Conservation (phyloP, 2,113 vertebrate genomes). For the Corvus moneduloides region DNA sequence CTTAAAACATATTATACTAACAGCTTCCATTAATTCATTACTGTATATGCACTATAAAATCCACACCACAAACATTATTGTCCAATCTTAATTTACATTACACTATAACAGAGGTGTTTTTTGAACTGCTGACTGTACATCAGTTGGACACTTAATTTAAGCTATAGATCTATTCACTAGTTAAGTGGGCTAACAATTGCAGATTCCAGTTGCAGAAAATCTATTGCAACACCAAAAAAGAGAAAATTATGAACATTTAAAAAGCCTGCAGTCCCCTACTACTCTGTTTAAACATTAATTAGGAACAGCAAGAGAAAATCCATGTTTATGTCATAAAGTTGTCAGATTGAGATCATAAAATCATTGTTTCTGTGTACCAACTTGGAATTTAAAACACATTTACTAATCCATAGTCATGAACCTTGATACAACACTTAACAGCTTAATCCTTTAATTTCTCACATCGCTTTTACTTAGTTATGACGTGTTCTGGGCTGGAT, state of each 20-base stretch:
- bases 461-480: not conserved
- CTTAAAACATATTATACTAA: not conserved
- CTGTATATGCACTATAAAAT: not conserved
- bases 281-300: not conserved
- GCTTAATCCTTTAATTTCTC: conserved; percentile 7
- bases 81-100: not conserved
- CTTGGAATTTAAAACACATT: not conserved
- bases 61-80: not conserved
- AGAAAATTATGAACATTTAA: not conserved
- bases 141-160: not conserved
- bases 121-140: not conserved
- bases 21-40: not conserved
- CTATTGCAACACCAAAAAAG: not conserved
- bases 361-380: not conserved
- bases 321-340: not conserved
- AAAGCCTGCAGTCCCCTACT: not conserved
- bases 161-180: not conserved
- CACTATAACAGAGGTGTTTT: not conserved
- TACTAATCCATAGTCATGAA: not conserved
- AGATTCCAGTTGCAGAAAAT: not conserved
- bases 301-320: not conserved
- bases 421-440: not conserved
- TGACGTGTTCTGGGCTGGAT: not conserved
- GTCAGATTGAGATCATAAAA: not conserved
- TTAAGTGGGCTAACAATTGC: not conserved